phyloP scores from a whole-genome alignment of 2,888 invertebrate genomes.

The Ceriagrion tenellum region DNA sequence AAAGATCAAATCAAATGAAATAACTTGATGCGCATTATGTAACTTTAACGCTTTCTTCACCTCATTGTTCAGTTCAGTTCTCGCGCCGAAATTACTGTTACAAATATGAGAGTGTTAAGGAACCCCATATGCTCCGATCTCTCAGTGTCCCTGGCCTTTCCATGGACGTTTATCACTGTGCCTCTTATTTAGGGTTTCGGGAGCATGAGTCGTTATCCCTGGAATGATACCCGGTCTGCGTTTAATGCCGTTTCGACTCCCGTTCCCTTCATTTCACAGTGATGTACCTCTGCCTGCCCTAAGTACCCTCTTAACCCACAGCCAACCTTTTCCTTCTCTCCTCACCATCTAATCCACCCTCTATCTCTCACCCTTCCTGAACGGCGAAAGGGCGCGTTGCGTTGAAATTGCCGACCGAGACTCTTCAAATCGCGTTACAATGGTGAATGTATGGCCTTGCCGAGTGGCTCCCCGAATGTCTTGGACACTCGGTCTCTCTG shows the following conservation, averaged over 20 bases:
- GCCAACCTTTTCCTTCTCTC: background rate
- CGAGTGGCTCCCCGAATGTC: background rate
- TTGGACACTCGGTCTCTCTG: background rate
- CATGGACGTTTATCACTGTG: no score
- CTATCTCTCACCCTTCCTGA: background rate
- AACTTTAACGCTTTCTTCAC: no score
- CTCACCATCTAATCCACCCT: background rate
- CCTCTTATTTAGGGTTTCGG: no score
- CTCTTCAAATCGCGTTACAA: constrained; percentile 23
- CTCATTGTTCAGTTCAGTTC: no score
- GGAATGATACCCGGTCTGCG: background rate
- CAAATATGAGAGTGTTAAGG: no score
- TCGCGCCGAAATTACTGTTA: no score
- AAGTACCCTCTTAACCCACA: background rate
- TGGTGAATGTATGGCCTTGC: constrained; percentile 12
- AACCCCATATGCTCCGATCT: no score
- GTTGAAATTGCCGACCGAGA: background rate
- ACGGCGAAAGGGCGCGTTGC: background rate
- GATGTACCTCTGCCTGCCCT: background rate
- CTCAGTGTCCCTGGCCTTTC: no score
- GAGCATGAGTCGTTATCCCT: no score
- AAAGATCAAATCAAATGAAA: no score
- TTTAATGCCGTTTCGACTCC: background rate
- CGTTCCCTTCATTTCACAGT: background rate
- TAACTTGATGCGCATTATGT: no score